phyloP scores from a whole-genome alignment of 30 jellyfish, hydroid and myxozoan genomes.

The Clytia hemisphaerica region DNA sequence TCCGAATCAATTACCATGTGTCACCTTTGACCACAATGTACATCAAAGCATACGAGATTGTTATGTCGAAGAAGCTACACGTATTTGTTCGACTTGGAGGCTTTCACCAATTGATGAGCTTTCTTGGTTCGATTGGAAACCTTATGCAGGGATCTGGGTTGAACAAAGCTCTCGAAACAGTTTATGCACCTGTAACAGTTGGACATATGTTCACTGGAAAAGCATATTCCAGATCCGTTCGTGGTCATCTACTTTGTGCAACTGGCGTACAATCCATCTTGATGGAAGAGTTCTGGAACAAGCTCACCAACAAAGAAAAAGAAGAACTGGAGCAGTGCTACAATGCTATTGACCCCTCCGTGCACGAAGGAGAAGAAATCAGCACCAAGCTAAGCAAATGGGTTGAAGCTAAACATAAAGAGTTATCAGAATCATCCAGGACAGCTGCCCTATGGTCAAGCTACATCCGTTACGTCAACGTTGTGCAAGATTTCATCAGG shows the following conservation, averaged over 20 bases:
- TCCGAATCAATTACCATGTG: background rate
- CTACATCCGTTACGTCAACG: no score
- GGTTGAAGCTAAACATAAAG: no score
- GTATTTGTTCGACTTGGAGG: constrained; percentile 15
- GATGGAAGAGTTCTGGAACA: constrained; percentile 11
- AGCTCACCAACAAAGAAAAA: no score
- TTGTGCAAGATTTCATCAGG: no score
- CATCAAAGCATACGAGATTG: constrained; percentile 1
- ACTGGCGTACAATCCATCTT: background rate
- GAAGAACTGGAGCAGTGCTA: no score
- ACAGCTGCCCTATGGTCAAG: no score
- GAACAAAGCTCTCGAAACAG: constrained; percentile 5
- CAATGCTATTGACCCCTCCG: no score
- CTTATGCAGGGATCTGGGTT: constrained; percentile 6
- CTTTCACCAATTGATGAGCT: constrained; percentile 1
- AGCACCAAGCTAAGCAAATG: no score
- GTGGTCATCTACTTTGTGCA: constrained; percentile 15
- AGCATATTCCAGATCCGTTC: background rate
- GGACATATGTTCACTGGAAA: constrained; percentile 7
- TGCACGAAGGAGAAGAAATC: no score
- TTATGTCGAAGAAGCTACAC: background rate
- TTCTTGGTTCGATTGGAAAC: constrained; percentile 3
- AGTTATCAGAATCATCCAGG: no score
- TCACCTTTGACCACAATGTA: background rate
- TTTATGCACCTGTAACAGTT: constrained; percentile 15